These are phyloP conservation scores for Montifringilla adamsi DNA, from an alignment of 2,113 vertebrate genomes.

Conservation along the genomic window DNA sequence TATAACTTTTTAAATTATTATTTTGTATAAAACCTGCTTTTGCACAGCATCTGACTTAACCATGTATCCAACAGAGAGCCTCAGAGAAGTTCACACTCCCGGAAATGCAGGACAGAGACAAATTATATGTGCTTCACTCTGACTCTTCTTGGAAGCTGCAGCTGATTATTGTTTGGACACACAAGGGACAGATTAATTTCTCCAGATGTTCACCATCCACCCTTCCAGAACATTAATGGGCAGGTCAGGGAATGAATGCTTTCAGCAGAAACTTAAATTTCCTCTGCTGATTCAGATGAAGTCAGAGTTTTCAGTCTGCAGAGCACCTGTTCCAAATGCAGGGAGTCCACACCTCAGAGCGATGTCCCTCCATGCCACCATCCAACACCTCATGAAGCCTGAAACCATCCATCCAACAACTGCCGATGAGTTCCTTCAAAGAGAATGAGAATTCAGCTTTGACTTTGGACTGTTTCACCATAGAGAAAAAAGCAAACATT, in stretches of 20 bases:
- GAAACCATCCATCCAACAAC: background rate
- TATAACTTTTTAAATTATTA: background rate
- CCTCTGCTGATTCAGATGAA: background rate
- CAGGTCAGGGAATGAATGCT: background rate
- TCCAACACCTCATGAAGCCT: background rate
- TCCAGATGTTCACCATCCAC: constrained; percentile 9
- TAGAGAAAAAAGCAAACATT: background rate
- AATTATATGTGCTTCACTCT: background rate
- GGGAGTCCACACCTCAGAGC: background rate
- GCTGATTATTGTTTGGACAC: background rate
- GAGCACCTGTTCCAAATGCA: background rate
- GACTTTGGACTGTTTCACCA: background rate
- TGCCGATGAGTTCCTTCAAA: background rate
- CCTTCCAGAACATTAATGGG: background rate
- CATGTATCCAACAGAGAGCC: background rate
- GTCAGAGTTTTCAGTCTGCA: background rate
- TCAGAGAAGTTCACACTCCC: background rate
- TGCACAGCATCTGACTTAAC: constrained; percentile 12
- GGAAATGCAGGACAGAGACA: background rate
- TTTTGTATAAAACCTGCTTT: constrained; percentile 45
- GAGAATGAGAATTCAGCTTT: background rate
- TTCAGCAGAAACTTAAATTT: background rate
- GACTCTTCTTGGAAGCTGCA: background rate
- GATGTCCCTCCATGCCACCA: background rate
- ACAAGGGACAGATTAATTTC: background rate